Evolutionary conservation across 2,113 vertebrate species (phyloP), one percentile per base, ranked within the genome.

Genomic region (Thinocorus orbignyianus): DNA sequence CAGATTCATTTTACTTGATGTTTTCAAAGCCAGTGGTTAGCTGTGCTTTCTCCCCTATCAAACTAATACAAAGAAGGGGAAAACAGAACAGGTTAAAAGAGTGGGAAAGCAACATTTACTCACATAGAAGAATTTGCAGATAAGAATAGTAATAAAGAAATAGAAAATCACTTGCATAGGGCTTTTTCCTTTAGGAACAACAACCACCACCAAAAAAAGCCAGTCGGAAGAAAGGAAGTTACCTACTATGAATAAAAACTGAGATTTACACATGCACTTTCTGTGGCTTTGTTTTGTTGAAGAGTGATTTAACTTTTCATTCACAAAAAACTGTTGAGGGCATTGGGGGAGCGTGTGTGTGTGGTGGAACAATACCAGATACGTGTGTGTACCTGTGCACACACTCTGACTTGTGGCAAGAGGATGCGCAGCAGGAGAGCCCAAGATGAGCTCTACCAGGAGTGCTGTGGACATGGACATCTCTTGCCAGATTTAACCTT

Each of bases 331-430:
- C 7, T n/a, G 35, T 25, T 74, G 9, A 8, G 11, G 19, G 3
- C 4, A 1, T 1, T 10, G 7, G 7, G 10, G 10, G 17, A 7
- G 51, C 4, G 51, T 42, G 42, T 42, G 42, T 42, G 42, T 42
- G 42, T 46, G 44, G 44, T 46, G 26, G 14, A 28, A 52, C 15
- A 10, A 9, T 12, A 35, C 8, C 25, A 76, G 20, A n/a, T 51
- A 80, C 10, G 33, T 0, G 0, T 0, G 0, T 3, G 17, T 13
- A 46, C 2, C 3, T 2, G 11, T 23, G 52, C 22, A 39, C n/a
- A n/a, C 3, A 8, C 11, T 37, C 13, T 24, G 19, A 8, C 19
- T 31, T n/a, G 20, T 6, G 66, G 10, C 22, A 51, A 55, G 39
- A 44, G 8, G 17, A 31, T 0, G 2, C 4, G n/a, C 26, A 22